Conservation (phyloP, 1,140 invertebrate genomes). For the Riptortus pedestris region DNA sequence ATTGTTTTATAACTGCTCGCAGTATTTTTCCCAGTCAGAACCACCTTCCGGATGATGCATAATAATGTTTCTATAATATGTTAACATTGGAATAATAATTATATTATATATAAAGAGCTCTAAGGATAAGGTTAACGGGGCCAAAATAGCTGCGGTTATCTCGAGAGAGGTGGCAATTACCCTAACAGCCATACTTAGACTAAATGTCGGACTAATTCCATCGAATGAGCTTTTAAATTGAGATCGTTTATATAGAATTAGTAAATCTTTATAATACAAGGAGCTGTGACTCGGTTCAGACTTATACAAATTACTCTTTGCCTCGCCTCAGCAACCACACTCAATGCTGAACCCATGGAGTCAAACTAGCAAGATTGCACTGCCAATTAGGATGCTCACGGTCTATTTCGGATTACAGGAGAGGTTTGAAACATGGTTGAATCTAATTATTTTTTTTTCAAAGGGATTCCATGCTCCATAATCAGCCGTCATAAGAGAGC, state of each 20-base stretch:
- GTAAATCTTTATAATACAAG: neutral
- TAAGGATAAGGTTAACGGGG: too few relatives aligned
- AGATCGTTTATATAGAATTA: neutral
- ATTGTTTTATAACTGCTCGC: too few relatives aligned
- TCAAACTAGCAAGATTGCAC: neutral
- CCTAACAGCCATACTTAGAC: too few relatives aligned
- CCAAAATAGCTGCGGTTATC: too few relatives aligned
- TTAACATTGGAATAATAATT: too few relatives aligned
- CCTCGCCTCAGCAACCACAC: neutral
- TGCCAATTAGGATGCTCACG: neutral
- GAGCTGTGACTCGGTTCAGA: neutral
- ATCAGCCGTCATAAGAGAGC: neutral
- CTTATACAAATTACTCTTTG: neutral
- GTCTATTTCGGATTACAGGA: neutral
- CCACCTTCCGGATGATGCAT: too few relatives aligned
- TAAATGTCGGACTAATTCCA: too few relatives aligned
- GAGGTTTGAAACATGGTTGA: too few relatives aligned
- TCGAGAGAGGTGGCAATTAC: too few relatives aligned
- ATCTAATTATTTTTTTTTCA: neutral
- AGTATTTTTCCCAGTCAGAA: too few relatives aligned
- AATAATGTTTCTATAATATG: too few relatives aligned
- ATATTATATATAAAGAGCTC: too few relatives aligned
- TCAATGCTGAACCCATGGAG: neutral
- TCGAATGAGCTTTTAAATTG: neutral
- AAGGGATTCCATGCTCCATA: neutral